A percentile compares a stretch with the other conserved stretches of the same genome.
Evolutionary conservation across 2,888 invertebrate genomes (phyloP).

Genomic region (Hoplodrina blanda): DNA sequence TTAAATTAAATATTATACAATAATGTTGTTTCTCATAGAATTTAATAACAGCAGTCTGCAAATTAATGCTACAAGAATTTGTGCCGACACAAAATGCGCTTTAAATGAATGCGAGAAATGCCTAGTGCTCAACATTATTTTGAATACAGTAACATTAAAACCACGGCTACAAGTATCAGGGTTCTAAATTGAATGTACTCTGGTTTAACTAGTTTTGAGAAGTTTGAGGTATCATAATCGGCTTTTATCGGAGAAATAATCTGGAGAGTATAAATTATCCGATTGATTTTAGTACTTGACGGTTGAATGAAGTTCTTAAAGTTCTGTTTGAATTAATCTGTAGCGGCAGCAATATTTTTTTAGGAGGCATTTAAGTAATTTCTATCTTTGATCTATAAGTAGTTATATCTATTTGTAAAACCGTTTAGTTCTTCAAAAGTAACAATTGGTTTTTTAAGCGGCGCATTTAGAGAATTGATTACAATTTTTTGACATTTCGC

Average conservation of each 20-base stretch:
- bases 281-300: neutral
- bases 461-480: too few relatives aligned
- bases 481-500: too few relatives aligned
- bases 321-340: neutral
- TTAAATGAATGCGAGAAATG: slow-evolving; percentile 7
- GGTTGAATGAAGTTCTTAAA: neutral
- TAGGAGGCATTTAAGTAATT: too few relatives aligned
- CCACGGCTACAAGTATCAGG: neutral
- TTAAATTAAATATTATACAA: too few relatives aligned
- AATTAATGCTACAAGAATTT: neutral
- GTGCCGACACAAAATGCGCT: neutral
- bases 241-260: slow-evolving; percentile 1
- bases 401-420: too few relatives aligned
- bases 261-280: slow-evolving; percentile 5
- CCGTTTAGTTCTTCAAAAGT: too few relatives aligned
- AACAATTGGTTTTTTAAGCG: too few relatives aligned
- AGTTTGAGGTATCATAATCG: neutral
- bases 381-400: too few relatives aligned
- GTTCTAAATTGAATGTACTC: neutral
- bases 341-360: neutral
- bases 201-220: neutral
- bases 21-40: too few relatives aligned
- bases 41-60: neutral
- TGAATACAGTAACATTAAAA: neutral
- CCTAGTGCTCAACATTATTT: neutral